Conservation (phyloP, 2,113 vertebrate species). For the Cygnus atratus region DNA sequence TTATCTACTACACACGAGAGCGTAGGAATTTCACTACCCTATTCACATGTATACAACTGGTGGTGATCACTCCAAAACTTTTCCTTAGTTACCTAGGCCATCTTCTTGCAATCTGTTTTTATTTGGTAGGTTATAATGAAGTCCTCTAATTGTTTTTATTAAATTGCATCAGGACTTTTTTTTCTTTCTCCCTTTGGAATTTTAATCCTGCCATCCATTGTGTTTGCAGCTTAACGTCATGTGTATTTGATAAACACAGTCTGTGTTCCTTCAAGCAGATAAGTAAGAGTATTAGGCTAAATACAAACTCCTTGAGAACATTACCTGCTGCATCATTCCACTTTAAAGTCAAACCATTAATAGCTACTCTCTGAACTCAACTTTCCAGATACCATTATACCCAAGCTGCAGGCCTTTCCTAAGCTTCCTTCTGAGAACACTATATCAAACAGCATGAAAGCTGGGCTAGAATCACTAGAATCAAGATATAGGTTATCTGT, state of each 20-base stretch:
- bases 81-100: not conserved
- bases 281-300: not conserved
- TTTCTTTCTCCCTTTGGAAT: not conserved
- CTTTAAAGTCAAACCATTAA: not conserved
- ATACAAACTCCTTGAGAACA: not conserved
- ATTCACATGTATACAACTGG: not conserved
- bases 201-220: not conserved
- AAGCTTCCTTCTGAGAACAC: not conserved
- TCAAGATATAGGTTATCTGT: not conserved
- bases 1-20: not conserved
- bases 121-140: not conserved
- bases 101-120: not conserved
- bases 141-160: not conserved
- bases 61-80: not conserved
- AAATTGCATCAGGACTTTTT: not conserved
- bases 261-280: not conserved
- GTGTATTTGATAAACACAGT: not conserved
- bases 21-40: not conserved
- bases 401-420: not conserved
- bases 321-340: not conserved
- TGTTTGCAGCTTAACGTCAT: not conserved
- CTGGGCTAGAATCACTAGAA: not conserved
- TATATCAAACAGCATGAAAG: not conserved
- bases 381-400: not conserved
- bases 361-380: not conserved